Conservation (phyloP, 2,113 vertebrate species). For the Oophaga pumilio region DNA sequence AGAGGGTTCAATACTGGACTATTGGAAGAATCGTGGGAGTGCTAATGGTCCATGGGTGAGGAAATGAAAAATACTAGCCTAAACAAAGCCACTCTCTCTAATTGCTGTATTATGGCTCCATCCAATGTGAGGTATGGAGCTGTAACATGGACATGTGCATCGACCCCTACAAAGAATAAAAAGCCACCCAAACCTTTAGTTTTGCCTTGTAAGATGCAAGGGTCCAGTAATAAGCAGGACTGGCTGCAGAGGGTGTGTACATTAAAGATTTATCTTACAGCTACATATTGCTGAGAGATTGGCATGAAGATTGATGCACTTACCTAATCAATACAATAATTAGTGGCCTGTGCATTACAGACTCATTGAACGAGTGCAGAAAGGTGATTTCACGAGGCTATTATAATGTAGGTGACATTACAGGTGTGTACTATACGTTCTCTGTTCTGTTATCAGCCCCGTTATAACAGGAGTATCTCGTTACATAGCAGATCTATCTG, state of each 20-base stretch:
- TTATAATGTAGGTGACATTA: constrained; percentile 42
- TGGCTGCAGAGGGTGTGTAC: background rate
- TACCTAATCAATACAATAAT: constrained; percentile 7
- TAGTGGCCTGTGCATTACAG: constrained; percentile 12
- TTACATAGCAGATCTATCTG: constrained; percentile 24
- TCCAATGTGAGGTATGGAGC: no score
- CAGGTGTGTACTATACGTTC: constrained; percentile 39
- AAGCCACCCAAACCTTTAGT: background rate
- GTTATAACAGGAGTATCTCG: background rate
- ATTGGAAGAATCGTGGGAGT: no score
- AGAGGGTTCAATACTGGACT: no score
- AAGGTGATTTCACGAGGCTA: constrained; percentile 20
- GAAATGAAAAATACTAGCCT: no score
- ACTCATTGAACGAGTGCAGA: constrained; percentile 7
- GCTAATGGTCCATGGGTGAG: no score
- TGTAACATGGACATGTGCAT: background rate
- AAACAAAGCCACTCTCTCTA: no score
- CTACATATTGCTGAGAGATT: background rate
- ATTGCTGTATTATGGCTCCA: no score
- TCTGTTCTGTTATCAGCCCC: constrained; percentile 35
- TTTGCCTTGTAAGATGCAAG: background rate
- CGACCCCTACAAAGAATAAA: background rate
- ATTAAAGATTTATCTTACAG: background rate
- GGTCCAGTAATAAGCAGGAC: background rate
- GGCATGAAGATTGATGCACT: background rate